Evolutionary conservation across 2,888 invertebrate species (phyloP).

Genomic region (Cheilosia urbana): DNA sequence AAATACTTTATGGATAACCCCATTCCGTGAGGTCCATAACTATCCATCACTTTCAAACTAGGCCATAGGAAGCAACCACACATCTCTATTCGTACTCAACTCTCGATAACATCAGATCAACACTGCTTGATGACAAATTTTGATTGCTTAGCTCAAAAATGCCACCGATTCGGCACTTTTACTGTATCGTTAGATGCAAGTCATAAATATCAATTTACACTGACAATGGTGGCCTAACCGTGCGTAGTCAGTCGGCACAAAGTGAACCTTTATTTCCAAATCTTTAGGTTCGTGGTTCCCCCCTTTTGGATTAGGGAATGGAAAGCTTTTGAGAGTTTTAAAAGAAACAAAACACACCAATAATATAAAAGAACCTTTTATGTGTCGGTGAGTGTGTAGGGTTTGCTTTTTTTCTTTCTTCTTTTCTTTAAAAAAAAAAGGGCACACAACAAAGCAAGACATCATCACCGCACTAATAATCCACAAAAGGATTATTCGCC

Average conservation of each 20-base stretch:
- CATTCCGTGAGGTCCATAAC: constrained; percentile 37
- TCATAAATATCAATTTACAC: constrained; percentile 65
- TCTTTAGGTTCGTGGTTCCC: constrained; percentile 6
- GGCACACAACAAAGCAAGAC: constrained; percentile 51
- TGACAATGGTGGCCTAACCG: constrained; percentile 48
- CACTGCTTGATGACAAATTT: constrained; percentile 53
- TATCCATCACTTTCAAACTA: constrained; percentile 32
- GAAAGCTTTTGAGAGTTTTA: constrained; percentile 36
- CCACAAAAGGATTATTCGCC: constrained; percentile 55
- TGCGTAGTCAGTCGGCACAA: constrained; percentile 46
- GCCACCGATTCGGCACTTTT: constrained; percentile 61
- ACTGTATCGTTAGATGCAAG: constrained; percentile 50
- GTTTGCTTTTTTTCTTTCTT: no score
- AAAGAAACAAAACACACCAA: constrained; percentile 1
- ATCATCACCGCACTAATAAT: constrained; percentile 67
- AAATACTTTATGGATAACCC: constrained; percentile 59
- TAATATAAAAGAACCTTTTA: constrained; percentile 19
- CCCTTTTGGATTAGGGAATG: constrained; percentile 37
- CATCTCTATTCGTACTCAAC: neutral
- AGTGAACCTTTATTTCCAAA: constrained; percentile 34
- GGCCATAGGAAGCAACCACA: neutral
- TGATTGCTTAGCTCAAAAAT: constrained; percentile 52
- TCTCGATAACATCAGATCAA: constrained; percentile 21
- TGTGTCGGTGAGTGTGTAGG: constrained; percentile 5
- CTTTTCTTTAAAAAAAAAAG: constrained; percentile 4